Percentiles rank a stretch among this genome's conserved stretches.
phyloP scores from a whole-genome alignment of 2,888 invertebrate genomes.

The Pandemis cinnamomeana region DNA sequence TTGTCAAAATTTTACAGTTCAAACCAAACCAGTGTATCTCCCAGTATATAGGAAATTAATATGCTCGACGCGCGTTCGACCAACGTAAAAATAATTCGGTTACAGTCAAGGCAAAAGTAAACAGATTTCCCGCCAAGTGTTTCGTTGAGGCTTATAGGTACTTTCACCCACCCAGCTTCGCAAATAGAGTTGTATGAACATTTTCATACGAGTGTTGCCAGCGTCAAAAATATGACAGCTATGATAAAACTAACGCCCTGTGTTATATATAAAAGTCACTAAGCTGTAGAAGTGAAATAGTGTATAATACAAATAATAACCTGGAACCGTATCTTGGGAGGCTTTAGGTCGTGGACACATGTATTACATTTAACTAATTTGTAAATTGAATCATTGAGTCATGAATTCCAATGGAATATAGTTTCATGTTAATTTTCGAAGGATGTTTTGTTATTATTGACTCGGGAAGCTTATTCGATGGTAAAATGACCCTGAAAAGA shows the following conservation, averaged over 20 bases:
- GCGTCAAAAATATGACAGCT: not conserved
- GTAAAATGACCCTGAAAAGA: constrained; percentile 18
- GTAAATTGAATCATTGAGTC: not conserved
- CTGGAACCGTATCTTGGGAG: not conserved
- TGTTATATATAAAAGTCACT: not conserved
- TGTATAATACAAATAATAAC: not conserved
- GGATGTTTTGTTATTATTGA: not conserved
- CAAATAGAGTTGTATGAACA: not conserved
- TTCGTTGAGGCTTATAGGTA: not conserved
- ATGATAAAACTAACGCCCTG: not conserved
- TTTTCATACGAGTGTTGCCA: not conserved
- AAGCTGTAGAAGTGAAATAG: not conserved
- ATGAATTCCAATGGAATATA: not conserved
- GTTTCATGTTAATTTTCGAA: not conserved
- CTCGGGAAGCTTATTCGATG: constrained; percentile 7
- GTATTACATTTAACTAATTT: not conserved
- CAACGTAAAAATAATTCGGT: not conserved
- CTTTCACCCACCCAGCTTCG: not conserved
- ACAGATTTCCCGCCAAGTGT: not conserved
- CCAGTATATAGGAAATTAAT: not conserved
- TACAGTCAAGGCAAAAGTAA: not conserved
- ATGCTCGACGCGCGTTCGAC: not conserved
- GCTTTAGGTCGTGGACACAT: not conserved
- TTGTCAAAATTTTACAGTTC: not conserved
- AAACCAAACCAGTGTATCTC: not conserved